Conservation (phyloP, 2,113 vertebrate species). For the Clarias macrocephalus region DNA sequence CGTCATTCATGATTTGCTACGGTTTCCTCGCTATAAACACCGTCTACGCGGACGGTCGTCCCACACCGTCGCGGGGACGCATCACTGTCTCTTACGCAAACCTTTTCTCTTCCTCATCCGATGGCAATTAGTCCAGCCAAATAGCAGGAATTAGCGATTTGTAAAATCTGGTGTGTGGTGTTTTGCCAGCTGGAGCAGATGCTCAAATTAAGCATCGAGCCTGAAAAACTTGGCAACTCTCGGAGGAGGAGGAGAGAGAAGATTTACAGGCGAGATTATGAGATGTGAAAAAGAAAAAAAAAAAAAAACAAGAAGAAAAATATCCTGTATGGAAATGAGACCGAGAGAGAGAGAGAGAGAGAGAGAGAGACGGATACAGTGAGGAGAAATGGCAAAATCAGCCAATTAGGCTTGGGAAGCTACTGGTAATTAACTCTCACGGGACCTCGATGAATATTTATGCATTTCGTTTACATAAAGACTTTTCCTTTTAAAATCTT, state of each 20-base stretch:
- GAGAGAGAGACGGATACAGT: conserved; percentile 48
- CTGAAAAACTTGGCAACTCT: conserved; percentile 61
- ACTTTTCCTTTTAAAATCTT: conserved; percentile 46
- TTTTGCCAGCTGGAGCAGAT: conserved; percentile 76
- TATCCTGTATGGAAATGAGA: conserved; percentile 37
- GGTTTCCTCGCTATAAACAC: not conserved
- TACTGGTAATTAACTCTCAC: conserved; percentile 78
- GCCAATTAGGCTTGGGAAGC: conserved; percentile 78
- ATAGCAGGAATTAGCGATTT: conserved; percentile 74
- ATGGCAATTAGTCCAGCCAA: conserved; percentile 74
- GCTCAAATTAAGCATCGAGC: conserved; percentile 69
- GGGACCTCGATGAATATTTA: conserved; percentile 75
- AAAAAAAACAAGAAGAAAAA: not conserved
- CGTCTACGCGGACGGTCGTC: no score
- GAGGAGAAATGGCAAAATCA: conserved; percentile 73
- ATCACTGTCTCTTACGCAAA: conserved; percentile 50
- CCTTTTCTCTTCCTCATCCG: conserved; percentile 67
- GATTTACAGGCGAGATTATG: conserved; percentile 40
- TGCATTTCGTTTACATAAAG: conserved; percentile 78
- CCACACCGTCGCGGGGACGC: not conserved
- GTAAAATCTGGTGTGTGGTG: conserved; percentile 71
- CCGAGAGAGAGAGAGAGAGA: conserved; percentile 53
- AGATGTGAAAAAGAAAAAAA: conserved; percentile 37
- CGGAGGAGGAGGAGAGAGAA: conserved; percentile 55
- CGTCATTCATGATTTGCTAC: not conserved